phyloP scores from a whole-genome alignment of 2,888 invertebrate genomes.

The Penaeus monodon region DNA sequence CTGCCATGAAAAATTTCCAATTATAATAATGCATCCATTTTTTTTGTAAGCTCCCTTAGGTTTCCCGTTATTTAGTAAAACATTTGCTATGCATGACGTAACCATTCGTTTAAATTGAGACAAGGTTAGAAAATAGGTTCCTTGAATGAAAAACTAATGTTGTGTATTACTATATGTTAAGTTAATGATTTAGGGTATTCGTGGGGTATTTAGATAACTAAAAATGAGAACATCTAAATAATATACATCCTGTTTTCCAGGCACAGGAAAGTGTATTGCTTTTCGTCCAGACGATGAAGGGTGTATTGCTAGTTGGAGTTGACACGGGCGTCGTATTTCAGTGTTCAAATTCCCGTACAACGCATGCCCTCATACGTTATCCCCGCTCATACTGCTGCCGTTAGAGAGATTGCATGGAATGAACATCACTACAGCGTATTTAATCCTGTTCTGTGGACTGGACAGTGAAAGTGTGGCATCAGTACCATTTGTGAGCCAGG shows the following conservation, averaged over 20 bases:
- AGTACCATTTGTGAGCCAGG: conserved; percentile 65
- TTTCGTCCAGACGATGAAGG: conserved; percentile 86
- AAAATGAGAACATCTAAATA: too few species aligned
- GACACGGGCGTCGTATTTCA: conserved; percentile 93
- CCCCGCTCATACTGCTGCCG: conserved; percentile 71
- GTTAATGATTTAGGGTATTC: too few species aligned
- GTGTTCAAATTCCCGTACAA: conserved; percentile 79
- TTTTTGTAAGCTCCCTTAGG: too few species aligned
- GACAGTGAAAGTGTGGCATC: conserved; percentile 72
- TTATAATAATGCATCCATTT: too few species aligned
- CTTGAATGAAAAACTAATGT: too few species aligned
- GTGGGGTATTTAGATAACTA: too few species aligned
- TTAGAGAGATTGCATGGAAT: conserved; percentile 72
- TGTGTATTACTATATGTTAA: too few species aligned
- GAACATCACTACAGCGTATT: conserved; percentile 71
- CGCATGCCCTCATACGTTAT: conserved; percentile 66
- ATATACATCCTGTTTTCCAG: conserved; percentile 70
- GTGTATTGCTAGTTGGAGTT: conserved; percentile 90
- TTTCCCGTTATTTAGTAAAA: too few species aligned
- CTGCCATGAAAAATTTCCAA: too few species aligned
- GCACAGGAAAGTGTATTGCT: conserved; percentile 87
- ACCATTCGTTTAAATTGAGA: too few species aligned
- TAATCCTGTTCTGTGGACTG: conserved; percentile 72
- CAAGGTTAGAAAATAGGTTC: too few species aligned
- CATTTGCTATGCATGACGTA: too few species aligned